A percentile compares a stretch with the other conserved stretches of the same genome.
Conservation (phyloP, 2,888 invertebrate species). For the Peribatodes rhomboidaria region DNA sequence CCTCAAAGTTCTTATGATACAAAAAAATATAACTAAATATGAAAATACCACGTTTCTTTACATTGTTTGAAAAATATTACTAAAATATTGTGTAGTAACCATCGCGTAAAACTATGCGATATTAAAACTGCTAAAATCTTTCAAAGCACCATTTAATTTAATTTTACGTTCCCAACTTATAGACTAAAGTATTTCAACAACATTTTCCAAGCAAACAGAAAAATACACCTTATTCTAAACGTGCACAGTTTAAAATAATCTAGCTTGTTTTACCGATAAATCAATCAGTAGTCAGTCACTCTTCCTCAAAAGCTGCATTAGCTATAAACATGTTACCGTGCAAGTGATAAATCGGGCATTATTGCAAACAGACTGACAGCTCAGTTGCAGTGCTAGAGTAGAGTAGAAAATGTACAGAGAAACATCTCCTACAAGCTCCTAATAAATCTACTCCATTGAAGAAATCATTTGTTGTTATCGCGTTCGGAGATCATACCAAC, state of each 20-base stretch:
- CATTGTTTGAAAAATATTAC: no score
- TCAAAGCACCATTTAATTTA: slow-evolving; percentile 9
- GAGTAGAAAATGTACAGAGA: neutral
- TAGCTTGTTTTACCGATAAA: slow-evolving; percentile 37
- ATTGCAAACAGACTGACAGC: slow-evolving; percentile 59
- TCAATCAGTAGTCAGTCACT: slow-evolving; percentile 46
- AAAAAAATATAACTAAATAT: no score
- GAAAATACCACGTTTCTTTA: no score
- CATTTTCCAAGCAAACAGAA: neutral
- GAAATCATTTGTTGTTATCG: no score
- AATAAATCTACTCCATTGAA: no score
- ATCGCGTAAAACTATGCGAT: neutral
- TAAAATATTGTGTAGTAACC: slow-evolving; percentile 4
- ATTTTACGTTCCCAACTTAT: slow-evolving; percentile 13
- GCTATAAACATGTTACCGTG: slow-evolving; percentile 54
- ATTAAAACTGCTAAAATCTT: slow-evolving; percentile 2
- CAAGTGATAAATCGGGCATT: slow-evolving; percentile 58
- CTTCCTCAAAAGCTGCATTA: slow-evolving; percentile 46
- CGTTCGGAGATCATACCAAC: no score
- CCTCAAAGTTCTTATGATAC: no score
- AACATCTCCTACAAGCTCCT: neutral
- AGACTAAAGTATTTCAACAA: slow-evolving; percentile 8
- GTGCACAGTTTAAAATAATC: slow-evolving; percentile 22
- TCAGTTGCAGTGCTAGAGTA: slow-evolving; percentile 37
- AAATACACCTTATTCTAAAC: slow-evolving; percentile 7